Base-by-base conservation (phyloP, 1,140 invertebrate genomes). In the Drosophila bipectinata region DNA sequence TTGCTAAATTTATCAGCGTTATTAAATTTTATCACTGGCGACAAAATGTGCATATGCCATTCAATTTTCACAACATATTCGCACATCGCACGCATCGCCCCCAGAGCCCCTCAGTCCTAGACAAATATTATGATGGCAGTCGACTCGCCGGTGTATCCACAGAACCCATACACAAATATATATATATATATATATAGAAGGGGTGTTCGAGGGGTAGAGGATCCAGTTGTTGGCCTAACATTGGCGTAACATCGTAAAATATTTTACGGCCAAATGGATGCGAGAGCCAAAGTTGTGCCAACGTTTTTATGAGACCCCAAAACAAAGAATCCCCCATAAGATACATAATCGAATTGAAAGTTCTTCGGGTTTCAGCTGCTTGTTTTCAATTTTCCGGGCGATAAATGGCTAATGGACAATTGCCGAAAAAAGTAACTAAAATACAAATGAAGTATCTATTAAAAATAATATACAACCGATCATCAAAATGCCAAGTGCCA, bases 11-110 rank as follows among this genome's bases (percentile, higher is more conserved):
- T 90, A 90, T 90, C 87, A 90, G 79, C 79, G 77, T 87, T 90
- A 90, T 90, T 90, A 90, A 90, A 90, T 90, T 90, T 90, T 90
- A 90, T 90, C 87, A 82, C 87, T 90, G 81, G 82, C 79, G 79
- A 90, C 79, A 90, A 88, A 89, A 88, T 88, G 84, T 89, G 84
- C 84, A 88, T 87, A 87, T 87, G 78, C 78, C 82, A 87, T 87
- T 87, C 83, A 87, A 87, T 85, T 87, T 82, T 87, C 82, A 87
- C 83, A 85, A 85, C 82, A 85, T 85, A 85, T 85, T 87, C 83
- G 77, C 82, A 85, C 82, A 82, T 82, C 75, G 72, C 79, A 88
- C 78, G 48, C 71, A 72, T 12, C 41, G 41, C 41, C 41, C 39
- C 39, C n/a, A 41, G 39, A 14, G 34, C 48, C 56, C 54, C 21